Evolutionary conservation across 2,888 invertebrate species (phyloP), one percentile per base, ranked within the genome.

Genomic region (Oligia strigilis): DNA sequence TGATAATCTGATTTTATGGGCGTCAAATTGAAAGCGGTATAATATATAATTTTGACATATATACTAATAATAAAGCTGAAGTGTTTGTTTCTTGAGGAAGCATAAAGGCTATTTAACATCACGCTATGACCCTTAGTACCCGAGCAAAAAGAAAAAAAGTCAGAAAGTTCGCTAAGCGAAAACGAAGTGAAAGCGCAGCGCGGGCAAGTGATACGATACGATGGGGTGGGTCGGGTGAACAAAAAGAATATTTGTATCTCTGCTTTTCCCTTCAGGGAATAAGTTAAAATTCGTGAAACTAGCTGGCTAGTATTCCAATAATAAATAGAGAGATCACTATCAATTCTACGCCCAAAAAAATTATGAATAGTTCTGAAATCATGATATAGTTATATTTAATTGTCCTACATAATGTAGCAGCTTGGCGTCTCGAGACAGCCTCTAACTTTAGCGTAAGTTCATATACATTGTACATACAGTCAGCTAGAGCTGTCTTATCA

Each of bases 401-500:
- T 81, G 65, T 72, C 60, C 81, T 81, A 67, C 73, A 66, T 66
- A 65, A 6, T 60, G 43, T 80, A 72, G 65, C 86, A 66, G 73
- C 81, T 85, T 81, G 9, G 19, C 78, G 64, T 65, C 65, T 78
- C 43, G 36, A 46, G 46, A 62, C 67, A 64, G 11, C 65, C 13
- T 36, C 58, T 55, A 84, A 58, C 62, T 55, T 72, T 82, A 82
- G 67, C 8, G 40, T 82, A 73, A 69, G 82, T 73, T 69, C 3
- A 36, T 66, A 66, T 14, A 71, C 40, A 81, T 86, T 86, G 82
- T 82, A 82, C 43, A 82, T 86, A 81, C 49, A 58, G 86, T 64
- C 67, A 4, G 17, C 36, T 81, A 14, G n/a, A 64, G 49, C 46
- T 43, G 62, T 8, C 73, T 73, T 81, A 64, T 69, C 64, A 17